A percentile compares a stretch with the other conserved stretches of the same genome.
Evolutionary conservation across 2,113 vertebrate species (phyloP).

Genomic region (Channa argus): DNA sequence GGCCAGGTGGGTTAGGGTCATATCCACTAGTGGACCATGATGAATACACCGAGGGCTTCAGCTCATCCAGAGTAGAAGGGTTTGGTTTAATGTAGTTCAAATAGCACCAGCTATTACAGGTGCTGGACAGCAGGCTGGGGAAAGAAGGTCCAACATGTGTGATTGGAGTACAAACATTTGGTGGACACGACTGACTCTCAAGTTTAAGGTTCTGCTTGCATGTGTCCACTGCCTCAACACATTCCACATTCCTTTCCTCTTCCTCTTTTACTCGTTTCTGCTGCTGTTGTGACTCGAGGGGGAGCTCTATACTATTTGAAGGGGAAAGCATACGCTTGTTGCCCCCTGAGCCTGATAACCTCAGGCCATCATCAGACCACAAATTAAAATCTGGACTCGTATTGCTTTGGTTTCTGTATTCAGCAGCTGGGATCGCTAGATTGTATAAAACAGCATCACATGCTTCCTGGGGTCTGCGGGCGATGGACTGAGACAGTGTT

Average conservation of each 20-base stretch:
- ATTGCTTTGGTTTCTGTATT: slow-evolving; percentile 79
- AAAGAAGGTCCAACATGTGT: slow-evolving; percentile 86
- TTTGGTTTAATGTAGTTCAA: slow-evolving; percentile 96
- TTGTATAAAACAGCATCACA: slow-evolving; percentile 77
- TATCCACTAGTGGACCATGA: slow-evolving; percentile 92
- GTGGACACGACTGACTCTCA: slow-evolving; percentile 40
- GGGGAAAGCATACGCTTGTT: slow-evolving; percentile 94
- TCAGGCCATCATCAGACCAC: slow-evolving; percentile 77
- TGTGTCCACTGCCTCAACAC: slow-evolving; percentile 17
- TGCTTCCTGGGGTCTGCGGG: slow-evolving; percentile 83
- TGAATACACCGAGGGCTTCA: slow-evolving; percentile 91
- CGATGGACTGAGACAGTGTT: slow-evolving; percentile 89
- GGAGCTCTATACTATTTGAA: slow-evolving; percentile 91
- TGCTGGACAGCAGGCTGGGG: slow-evolving; percentile 92
- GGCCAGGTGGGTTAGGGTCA: slow-evolving; percentile 94
- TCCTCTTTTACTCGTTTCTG: slow-evolving; percentile 96
- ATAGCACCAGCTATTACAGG: slow-evolving; percentile 98
- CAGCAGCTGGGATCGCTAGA: slow-evolving; percentile 75
- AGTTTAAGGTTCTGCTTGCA: slow-evolving; percentile 45
- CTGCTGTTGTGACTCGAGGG: slow-evolving; percentile 89
- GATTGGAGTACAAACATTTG: slow-evolving; percentile 72
- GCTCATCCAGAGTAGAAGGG: slow-evolving; percentile 88
- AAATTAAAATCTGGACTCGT: slow-evolving; percentile 72
- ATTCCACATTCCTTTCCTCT: slow-evolving; percentile 78
- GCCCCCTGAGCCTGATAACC: slow-evolving; percentile 83